A percentile compares a stretch with the other conserved stretches of the same genome.
Evolutionary conservation across 2,888 invertebrate genomes (phyloP).

Genomic region (Phaonia tiefii): DNA sequence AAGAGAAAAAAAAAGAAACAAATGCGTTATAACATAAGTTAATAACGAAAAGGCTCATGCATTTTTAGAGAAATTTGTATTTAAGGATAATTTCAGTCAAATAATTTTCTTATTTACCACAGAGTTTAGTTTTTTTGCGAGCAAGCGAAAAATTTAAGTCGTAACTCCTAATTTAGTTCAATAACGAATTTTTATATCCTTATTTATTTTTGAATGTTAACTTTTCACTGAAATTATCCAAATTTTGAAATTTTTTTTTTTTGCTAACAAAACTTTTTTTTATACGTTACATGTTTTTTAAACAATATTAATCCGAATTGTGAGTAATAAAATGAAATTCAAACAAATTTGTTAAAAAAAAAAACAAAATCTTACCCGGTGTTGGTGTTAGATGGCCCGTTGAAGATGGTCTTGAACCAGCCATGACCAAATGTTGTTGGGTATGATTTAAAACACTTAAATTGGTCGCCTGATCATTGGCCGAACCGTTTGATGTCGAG

Average conservation of each 20-base stretch:
- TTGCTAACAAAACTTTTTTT: neutral
- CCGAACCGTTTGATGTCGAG: conserved; percentile 69
- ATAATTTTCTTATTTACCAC: too few species aligned
- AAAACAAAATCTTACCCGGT: conserved; percentile 81
- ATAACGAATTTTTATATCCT: too few species aligned
- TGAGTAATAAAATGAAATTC: conserved; percentile 57
- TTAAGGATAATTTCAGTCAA: conserved; percentile 16
- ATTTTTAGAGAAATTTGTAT: conserved; percentile 3
- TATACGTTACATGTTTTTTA: too few species aligned
- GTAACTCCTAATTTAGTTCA: too few species aligned
- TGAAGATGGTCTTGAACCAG: conserved; percentile 82
- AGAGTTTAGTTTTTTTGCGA: too few species aligned
- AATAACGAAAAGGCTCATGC: conserved; percentile 53
- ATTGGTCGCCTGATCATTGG: conserved; percentile 79
- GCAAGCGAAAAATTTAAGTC: too few species aligned
- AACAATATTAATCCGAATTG: conserved; percentile 34
- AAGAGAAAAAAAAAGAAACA: neutral
- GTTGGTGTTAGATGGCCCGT: conserved; percentile 83
- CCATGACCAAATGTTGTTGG: conserved; percentile 81
- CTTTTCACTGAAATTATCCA: conserved; percentile 46
- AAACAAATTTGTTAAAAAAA: too few species aligned
- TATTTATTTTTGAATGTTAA: conserved; percentile 15
- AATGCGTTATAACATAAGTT: neutral
- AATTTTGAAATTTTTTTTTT: conserved; percentile 11
- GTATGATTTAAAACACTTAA: conserved; percentile 82